Base-by-base conservation (phyloP, 2,888 invertebrate genomes). In the Lasioglossum pauxillum region DNA sequence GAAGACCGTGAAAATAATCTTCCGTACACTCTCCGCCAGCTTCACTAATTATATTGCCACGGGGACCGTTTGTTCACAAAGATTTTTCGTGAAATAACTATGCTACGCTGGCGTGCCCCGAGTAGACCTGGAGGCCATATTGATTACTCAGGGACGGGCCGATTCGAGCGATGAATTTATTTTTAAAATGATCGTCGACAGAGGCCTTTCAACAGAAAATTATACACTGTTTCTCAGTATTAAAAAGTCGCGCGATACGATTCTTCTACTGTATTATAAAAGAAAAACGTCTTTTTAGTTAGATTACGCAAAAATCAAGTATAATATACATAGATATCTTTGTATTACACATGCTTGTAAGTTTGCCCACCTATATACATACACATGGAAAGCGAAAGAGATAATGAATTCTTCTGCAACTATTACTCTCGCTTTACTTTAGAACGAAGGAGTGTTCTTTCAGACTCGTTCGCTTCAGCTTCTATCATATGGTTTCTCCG, bases 121-220 rank as follows among this genome's bases (percentile, higher is more conserved):
- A 72, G 86, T 87, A 87, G 84, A 90, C 74, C 88, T 89, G 92
- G 92, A 91, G 91, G 92, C 92, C 92, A 93, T 93, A 93, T 93
- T 92, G 92, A 93, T 93, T 93, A 88, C 82, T 91, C 90, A 91
- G 91, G 91, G 91, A 89, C 91, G 91, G 88, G 84, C 89, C 88
- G 87, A 91, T 89, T 82, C 85, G 83, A 89, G 84, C 90, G 89
- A 84, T 72, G 83, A 86, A 88, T 90, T 88, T 83, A 86, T 88
- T 88, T 90, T 88, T 86, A 90, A 90, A 90, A 89, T 84, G 71
- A 85, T 88, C 83, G 75, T 85, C 82, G 60, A 71, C 74, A 64
- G 75, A 88, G 49, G 80, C 86, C 88, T 89, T 89, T 76, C 74
- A 75, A 27, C 71, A n/a, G 31, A 44, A 67, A 86, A 73, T 83